phyloP scores from a whole-genome alignment of 2,113 vertebrate genomes.

The Tinamus guttatus region DNA sequence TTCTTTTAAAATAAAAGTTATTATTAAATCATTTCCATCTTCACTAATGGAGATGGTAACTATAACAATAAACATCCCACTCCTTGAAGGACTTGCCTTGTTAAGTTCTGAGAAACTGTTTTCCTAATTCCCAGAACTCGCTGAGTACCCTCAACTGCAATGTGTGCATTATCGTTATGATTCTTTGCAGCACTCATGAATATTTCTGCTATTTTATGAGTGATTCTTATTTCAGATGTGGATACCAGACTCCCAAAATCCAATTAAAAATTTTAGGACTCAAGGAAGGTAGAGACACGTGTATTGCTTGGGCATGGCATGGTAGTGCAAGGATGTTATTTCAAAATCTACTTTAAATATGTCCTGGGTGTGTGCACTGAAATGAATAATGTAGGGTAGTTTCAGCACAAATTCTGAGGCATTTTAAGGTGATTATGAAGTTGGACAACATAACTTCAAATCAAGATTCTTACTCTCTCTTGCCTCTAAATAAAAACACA shows the following conservation, averaged over 20 bases:
- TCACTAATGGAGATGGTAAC: neutral
- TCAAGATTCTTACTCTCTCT: neutral
- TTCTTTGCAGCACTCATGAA: neutral
- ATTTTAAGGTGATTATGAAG: neutral
- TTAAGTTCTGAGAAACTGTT: neutral
- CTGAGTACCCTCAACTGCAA: neutral
- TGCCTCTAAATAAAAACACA: neutral
- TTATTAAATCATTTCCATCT: neutral
- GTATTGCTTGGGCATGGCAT: neutral
- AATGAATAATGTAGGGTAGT: neutral
- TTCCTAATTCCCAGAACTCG: neutral
- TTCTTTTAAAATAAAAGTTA: neutral
- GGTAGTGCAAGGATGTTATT: rapidly evolving
- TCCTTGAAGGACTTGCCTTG: neutral
- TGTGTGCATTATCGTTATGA: neutral
- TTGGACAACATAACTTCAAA: neutral
- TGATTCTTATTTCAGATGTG: neutral
- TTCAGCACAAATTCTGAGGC: neutral
- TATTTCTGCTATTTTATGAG: neutral
- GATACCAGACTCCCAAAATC: neutral
- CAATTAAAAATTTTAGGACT: neutral
- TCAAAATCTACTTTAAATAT: neutral
- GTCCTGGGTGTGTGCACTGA: neutral
- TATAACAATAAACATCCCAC: neutral
- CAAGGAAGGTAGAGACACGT: neutral